Evolutionary conservation across 2,113 vertebrate genomes (phyloP).

Genomic region (Argyrosomus japonicus): DNA sequence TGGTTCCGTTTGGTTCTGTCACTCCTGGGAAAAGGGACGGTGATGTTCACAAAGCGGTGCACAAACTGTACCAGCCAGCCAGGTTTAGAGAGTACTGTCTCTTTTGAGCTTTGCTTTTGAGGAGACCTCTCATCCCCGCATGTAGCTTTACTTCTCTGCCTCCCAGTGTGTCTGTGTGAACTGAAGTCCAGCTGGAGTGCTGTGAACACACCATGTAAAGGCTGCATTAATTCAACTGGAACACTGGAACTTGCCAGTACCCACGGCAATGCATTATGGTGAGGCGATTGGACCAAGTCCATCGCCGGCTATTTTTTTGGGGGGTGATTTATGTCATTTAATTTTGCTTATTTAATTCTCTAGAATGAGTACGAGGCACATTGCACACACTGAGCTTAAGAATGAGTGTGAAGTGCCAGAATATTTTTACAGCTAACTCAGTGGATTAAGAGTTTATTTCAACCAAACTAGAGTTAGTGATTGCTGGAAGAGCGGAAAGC

Average conservation of each 20-base stretch:
- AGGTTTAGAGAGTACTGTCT: not conserved
- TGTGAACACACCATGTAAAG: constrained; percentile 19
- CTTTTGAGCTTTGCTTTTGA: constrained; percentile 10
- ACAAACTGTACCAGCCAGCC: not conserved
- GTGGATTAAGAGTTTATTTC: too few relatives aligned
- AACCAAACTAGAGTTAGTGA: too few relatives aligned
- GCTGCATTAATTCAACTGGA: not conserved
- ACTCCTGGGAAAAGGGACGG: not conserved
- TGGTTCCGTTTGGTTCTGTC: not conserved
- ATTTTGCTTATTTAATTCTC: too few relatives aligned
- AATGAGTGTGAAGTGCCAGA: too few relatives aligned
- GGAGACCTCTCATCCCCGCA: constrained; percentile 6
- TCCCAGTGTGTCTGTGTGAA: constrained; percentile 5
- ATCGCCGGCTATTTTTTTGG: not conserved
- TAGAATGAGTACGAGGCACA: too few relatives aligned
- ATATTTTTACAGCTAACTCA: too few relatives aligned
- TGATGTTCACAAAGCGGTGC: constrained; percentile 22
- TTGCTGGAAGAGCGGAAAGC: too few relatives aligned
- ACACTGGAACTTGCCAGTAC: not conserved
- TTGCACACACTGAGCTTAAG: too few relatives aligned
- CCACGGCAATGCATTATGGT: not conserved
- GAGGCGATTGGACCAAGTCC: too few relatives aligned
- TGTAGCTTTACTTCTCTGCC: not conserved
- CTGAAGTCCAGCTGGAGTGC: constrained; percentile 11
- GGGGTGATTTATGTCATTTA: not conserved